Evolutionary conservation across 23 tunicate species (phyloP).

Genomic region (Phallusia fumigata): DNA sequence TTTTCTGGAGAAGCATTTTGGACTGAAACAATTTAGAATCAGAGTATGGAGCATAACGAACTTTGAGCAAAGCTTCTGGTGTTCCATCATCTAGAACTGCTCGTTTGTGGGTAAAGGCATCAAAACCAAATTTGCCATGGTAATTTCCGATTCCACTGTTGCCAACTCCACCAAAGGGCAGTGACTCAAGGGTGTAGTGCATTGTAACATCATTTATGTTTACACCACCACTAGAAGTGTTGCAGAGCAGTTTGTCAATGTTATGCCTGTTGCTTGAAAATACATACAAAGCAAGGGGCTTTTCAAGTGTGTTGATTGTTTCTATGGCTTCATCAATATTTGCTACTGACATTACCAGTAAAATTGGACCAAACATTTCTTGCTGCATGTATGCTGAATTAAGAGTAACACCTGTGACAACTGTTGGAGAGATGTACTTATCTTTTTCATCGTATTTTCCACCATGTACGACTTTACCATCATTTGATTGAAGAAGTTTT

Average conservation of each 20-base stretch:
- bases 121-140: slow-evolving; percentile 71
- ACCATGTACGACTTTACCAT: slow-evolving; percentile 53
- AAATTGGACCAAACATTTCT: slow-evolving; percentile 79
- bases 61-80: slow-evolving; percentile 43
- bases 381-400: slow-evolving; percentile 35
- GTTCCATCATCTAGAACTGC: slow-evolving; percentile 37
- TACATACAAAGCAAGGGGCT: slow-evolving; percentile 62
- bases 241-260: slow-evolving; percentile 35
- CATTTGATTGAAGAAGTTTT: slow-evolving; percentile 34
- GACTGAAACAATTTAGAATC: slow-evolving; percentile 23
- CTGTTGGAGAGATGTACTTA: slow-evolving; percentile 48
- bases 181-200: slow-evolving; percentile 37
- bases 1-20: slow-evolving; percentile 1
- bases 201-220: slow-evolving; percentile 60
- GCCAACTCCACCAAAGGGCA: slow-evolving; percentile 94
- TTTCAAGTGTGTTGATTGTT: slow-evolving; percentile 32
- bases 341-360: slow-evolving; percentile 26
- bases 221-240: slow-evolving; percentile 72
- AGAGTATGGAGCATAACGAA: slow-evolving; percentile 65
- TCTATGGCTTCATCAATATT: slow-evolving; percentile 45
- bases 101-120: slow-evolving; percentile 58
- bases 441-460: slow-evolving; percentile 51
- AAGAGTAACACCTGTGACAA: slow-evolving; percentile 24
- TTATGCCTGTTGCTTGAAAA: slow-evolving; percentile 42
- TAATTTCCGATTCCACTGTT: slow-evolving; percentile 79